These are phyloP conservation scores for Cybosia mesomella DNA, from an alignment of 2,888 invertebrate genomes.

Conservation along the genomic window DNA sequence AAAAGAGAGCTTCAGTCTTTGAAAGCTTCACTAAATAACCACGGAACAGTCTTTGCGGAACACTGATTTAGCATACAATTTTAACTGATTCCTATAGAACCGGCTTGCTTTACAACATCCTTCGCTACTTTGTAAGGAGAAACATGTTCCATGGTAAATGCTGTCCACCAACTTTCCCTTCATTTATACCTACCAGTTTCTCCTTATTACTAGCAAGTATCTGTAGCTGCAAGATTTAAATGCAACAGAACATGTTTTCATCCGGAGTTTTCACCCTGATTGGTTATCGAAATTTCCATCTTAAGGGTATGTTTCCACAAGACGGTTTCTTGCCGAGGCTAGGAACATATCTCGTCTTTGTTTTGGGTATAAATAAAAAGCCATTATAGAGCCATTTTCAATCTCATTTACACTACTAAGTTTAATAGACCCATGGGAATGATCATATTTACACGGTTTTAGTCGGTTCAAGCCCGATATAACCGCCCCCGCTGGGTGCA, in stretches of 20 bases:
- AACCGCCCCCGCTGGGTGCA: too few species aligned
- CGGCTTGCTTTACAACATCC: not conserved
- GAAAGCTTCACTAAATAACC: too few species aligned
- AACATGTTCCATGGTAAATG: not conserved
- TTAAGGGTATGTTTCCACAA: not conserved
- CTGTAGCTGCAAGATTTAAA: not conserved
- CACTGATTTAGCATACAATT: too few species aligned
- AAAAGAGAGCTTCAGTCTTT: too few species aligned
- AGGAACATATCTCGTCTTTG: not conserved
- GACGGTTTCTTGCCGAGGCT: not conserved
- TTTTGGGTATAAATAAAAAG: too few species aligned
- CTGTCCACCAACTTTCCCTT: slow-evolving; percentile 6
- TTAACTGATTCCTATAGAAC: not conserved
- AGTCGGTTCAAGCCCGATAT: too few species aligned
- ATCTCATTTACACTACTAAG: too few species aligned
- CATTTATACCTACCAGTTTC: slow-evolving; percentile 7
- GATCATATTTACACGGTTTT: too few species aligned
- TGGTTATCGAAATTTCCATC: not conserved
- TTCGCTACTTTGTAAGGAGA: not conserved
- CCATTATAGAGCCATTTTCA: too few species aligned
- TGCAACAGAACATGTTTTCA: not conserved
- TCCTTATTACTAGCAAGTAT: slow-evolving; percentile 8
- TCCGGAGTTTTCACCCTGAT: slow-evolving; percentile 13
- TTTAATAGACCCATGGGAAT: too few species aligned
- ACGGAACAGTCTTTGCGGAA: too few species aligned